These are phyloP conservation scores for Octomys mimax DNA, from an alignment of 2,797 vertebrate species.

Conservation along the genomic window DNA sequence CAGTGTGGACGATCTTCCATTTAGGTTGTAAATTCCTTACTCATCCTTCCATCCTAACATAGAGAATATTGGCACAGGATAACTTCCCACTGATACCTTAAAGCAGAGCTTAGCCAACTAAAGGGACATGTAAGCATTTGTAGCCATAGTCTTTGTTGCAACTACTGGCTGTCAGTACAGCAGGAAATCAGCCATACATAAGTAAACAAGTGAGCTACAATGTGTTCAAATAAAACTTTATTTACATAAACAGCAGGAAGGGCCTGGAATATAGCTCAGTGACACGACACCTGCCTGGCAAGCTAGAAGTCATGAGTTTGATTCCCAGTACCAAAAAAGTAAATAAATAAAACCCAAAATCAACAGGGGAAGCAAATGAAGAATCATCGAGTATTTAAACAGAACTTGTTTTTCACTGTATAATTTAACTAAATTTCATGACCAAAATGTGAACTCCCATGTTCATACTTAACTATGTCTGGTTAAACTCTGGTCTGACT, in stretches of 20 bases:
- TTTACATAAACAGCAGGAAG: slow-evolving; percentile 35
- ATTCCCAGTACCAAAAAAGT: not conserved
- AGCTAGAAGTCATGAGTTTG: not conserved
- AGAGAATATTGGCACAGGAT: slow-evolving; percentile 1
- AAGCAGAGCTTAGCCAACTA: slow-evolving; percentile 29
- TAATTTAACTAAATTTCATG: slow-evolving; percentile 42
- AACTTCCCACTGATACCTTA: not conserved
- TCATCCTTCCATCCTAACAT: not conserved
- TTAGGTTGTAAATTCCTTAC: not conserved
- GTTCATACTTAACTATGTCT: not conserved
- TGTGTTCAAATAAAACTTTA: slow-evolving; percentile 63
- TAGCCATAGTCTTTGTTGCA: slow-evolving; percentile 3
- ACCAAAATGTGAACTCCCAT: not conserved
- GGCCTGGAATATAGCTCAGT: not conserved
- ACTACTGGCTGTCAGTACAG: not conserved
- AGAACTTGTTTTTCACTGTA: not conserved
- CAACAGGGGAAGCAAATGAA: not conserved
- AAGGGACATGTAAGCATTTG: slow-evolving; percentile 12
- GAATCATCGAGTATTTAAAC: slow-evolving; percentile 30
- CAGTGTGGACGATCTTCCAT: not conserved
- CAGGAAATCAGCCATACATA: not conserved
- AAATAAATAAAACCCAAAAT: too few relatives aligned
- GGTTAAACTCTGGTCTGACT: not conserved
- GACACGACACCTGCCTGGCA: not conserved
- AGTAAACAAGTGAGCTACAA: not conserved